Percentiles rank a stretch among this genome's conserved stretches.
Conservation (phyloP, 2,113 vertebrate genomes). For the Balaenoptera acutorostrata region DNA sequence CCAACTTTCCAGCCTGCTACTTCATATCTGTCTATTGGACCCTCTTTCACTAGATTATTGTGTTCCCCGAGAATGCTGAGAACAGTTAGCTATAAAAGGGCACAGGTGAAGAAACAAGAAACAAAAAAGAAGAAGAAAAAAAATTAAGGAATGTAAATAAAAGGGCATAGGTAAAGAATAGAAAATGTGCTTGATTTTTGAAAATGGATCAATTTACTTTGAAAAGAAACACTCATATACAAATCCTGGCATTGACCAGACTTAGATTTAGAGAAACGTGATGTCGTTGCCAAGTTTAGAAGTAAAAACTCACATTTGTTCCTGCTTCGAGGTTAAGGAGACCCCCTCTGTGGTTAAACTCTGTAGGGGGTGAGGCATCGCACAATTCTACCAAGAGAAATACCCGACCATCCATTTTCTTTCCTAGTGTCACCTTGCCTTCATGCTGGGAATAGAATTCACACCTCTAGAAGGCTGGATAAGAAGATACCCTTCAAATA, state of each 20-base stretch:
- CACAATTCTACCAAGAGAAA: background rate
- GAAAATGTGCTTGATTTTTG: background rate
- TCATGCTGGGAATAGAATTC: background rate
- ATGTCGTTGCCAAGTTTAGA: background rate
- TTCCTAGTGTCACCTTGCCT: no score
- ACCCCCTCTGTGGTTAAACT: accelerated
- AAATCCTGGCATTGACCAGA: background rate
- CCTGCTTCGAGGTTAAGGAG: background rate
- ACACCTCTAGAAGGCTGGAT: background rate
- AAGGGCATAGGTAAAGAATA: background rate
- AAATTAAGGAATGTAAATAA: background rate
- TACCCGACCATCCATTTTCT: accelerated
- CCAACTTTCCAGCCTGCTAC: background rate
- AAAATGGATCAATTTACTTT: background rate
- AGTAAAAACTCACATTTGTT: background rate
- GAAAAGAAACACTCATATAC: background rate
- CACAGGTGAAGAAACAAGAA: background rate
- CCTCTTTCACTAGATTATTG: background rate
- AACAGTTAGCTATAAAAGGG: background rate
- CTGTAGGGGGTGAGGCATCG: accelerated
- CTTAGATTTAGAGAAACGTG: background rate
- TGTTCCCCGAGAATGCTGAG: background rate
- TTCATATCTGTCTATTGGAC: accelerated
- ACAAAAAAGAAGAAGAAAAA: background rate
- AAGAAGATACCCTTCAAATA: background rate